Evolutionary conservation across 2,888 invertebrate species (phyloP).

Genomic region (Tetragnatha montana): DNA sequence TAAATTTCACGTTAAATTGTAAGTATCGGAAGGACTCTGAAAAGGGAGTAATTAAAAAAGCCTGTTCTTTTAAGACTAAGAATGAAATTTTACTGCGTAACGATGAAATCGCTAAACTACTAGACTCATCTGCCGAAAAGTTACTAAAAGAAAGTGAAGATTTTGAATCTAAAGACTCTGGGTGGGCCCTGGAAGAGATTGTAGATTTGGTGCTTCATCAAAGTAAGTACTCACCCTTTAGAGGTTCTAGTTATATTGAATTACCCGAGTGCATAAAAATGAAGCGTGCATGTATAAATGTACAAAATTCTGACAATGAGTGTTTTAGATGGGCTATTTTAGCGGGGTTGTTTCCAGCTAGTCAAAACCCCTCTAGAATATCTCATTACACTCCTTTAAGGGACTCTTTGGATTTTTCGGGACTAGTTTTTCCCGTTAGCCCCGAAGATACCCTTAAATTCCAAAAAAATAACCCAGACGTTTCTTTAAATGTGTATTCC

Average conservation of each 20-base stretch:
- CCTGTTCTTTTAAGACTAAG: no score
- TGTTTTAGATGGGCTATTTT: slow-evolving; percentile 13
- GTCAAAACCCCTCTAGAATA: neutral
- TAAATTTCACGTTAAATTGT: no score
- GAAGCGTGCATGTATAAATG: neutral
- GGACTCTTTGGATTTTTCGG: neutral
- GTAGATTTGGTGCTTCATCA: neutral
- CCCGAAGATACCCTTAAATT: neutral
- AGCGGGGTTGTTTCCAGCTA: neutral
- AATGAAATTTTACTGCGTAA: no score
- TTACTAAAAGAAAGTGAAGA: no score
- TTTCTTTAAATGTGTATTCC: slow-evolving; percentile 6
- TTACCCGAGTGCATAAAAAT: neutral
- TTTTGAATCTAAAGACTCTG: slow-evolving; percentile 5
- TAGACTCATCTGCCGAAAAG: neutral
- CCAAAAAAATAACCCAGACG: neutral
- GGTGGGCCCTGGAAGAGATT: slow-evolving; percentile 10
- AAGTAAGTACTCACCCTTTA: slow-evolving; percentile 1
- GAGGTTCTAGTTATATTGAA: slow-evolving; percentile 5
- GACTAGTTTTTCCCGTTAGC: neutral
- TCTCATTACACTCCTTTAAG: neutral
- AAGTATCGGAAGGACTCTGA: no score
- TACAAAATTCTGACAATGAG: slow-evolving; percentile 6
- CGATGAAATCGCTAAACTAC: no score
- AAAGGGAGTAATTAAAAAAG: no score